phyloP scores from a whole-genome alignment of 2,113 vertebrate genomes.

The Malurus alboscapulatus region DNA sequence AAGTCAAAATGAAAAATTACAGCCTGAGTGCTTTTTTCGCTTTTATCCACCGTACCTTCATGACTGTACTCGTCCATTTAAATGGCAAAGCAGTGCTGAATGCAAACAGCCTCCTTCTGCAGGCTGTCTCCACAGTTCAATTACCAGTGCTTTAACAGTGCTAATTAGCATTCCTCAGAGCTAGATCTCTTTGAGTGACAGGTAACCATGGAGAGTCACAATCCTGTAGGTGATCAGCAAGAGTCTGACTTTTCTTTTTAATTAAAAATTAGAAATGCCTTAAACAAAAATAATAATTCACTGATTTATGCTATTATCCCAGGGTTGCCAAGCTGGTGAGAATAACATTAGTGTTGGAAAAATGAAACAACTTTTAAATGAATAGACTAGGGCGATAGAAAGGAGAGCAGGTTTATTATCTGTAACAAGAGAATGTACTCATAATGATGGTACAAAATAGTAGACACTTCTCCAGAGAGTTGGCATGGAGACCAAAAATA shows the following conservation, averaged over 20 bases:
- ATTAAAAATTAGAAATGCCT: slow-evolving; percentile 77
- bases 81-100: slow-evolving; percentile 55
- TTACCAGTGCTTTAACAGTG: slow-evolving; percentile 60
- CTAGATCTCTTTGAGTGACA: slow-evolving; percentile 73
- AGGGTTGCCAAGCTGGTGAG: slow-evolving; percentile 51
- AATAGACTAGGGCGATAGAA: slow-evolving; percentile 9
- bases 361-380: slow-evolving; percentile 57
- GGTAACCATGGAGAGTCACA: slow-evolving; percentile 80
- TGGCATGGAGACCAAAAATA: slow-evolving; percentile 49
- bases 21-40: slow-evolving; percentile 42
- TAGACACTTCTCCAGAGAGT: slow-evolving; percentile 33
- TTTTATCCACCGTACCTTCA: slow-evolving; percentile 45
- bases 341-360: slow-evolving; percentile 43
- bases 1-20: slow-evolving; percentile 55
- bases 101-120: slow-evolving; percentile 45
- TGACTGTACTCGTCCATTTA: slow-evolving; percentile 41
- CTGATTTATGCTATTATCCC: slow-evolving; percentile 58
- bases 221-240: slow-evolving; percentile 71
- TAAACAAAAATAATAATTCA: slow-evolving; percentile 69
- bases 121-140: slow-evolving; percentile 68
- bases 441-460: slow-evolving; percentile 54
- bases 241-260: slow-evolving; percentile 72
- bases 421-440: slow-evolving; percentile 13
- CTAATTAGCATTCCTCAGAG: slow-evolving; percentile 79
- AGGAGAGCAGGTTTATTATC: slow-evolving; percentile 51